Conservation (phyloP, 2,113 vertebrate genomes). For the Cyprinus carpio region DNA sequence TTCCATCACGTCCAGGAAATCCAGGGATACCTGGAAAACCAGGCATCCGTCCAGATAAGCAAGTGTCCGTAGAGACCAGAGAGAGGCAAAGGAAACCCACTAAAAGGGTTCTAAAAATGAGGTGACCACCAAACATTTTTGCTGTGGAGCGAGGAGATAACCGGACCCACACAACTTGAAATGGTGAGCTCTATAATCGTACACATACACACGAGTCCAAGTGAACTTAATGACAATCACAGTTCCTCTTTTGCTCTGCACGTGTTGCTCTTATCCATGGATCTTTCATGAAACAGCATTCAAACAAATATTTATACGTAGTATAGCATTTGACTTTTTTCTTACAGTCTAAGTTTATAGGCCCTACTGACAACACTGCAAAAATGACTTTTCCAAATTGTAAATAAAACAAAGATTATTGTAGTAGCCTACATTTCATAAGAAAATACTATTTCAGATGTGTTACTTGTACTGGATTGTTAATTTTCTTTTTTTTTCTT, state of each 20-base stretch:
- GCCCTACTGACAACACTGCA: too few relatives aligned
- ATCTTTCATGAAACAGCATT: neutral
- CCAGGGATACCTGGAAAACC: constrained; percentile 85
- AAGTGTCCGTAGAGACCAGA: constrained; percentile 6
- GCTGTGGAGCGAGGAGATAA: neutral
- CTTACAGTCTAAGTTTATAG: neutral
- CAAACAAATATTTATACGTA: neutral
- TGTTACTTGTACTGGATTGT: too few relatives aligned
- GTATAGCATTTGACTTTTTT: neutral
- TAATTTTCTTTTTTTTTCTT: too few relatives aligned
- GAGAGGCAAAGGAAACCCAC: constrained; percentile 43
- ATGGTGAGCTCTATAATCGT: neutral
- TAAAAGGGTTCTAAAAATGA: constrained; percentile 29
- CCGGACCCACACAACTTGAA: neutral
- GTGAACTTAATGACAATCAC: neutral
- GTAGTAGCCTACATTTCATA: too few relatives aligned
- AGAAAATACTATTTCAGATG: too few relatives aligned
- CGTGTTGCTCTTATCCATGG: neutral
- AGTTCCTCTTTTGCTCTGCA: constrained; percentile 48
- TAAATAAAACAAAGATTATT: too few relatives aligned
- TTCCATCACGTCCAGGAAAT: constrained; percentile 82
- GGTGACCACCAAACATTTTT: constrained; percentile 45
- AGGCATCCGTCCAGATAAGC: constrained; percentile 66
- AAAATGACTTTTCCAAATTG: too few relatives aligned
- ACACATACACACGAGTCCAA: neutral